A percentile compares a stretch with the other conserved stretches of the same genome.
These are phyloP conservation scores for Conops quadrifasciatus DNA, from an alignment of 2,888 invertebrate genomes.

Conservation along the genomic window DNA sequence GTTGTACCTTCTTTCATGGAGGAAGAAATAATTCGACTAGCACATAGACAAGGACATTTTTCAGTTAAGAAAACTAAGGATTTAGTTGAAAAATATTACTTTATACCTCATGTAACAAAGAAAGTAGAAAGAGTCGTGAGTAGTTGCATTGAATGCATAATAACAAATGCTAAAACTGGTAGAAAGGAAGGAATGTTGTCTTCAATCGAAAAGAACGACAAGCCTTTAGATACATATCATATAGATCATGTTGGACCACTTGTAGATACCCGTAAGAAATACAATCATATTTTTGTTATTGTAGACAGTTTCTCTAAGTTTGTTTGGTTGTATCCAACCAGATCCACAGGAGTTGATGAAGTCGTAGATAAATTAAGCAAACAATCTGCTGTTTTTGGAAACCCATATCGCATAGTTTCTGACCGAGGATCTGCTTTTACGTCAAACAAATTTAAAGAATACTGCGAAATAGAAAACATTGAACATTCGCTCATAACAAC, in stretches of 20 bases:
- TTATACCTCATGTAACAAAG: conserved; percentile 40
- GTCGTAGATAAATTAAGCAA: conserved; percentile 48
- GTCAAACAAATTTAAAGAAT: conserved; percentile 52
- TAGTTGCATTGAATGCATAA: conserved; percentile 40
- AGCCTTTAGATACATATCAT: conserved; percentile 53
- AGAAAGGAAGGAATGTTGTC: conserved; percentile 55
- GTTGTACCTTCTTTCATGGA: conserved; percentile 8
- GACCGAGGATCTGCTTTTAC: conserved; percentile 61
- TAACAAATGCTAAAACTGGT: conserved; percentile 47
- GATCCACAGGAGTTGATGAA: conserved; percentile 49
- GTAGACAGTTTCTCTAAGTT: conserved; percentile 57
- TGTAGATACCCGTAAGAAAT: conserved; percentile 49
- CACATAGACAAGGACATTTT: conserved; percentile 57
- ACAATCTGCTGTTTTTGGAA: conserved; percentile 40
- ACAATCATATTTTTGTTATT: conserved; percentile 54
- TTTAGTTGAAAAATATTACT: conserved; percentile 49
- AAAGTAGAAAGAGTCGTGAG: conserved; percentile 33
- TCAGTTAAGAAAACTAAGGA: conserved; percentile 48
- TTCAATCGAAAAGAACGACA: conserved; percentile 52
- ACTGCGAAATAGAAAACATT: conserved; percentile 50
- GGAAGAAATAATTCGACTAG: conserved; percentile 9
- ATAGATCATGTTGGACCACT: conserved; percentile 57
- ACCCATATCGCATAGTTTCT: conserved; percentile 53
- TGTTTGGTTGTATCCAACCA: conserved; percentile 55
- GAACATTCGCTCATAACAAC: conserved; percentile 53